A percentile compares a stretch with the other conserved stretches of the same genome.
Conservation (phyloP, 2,113 vertebrate species). For the Lontra canadensis region DNA sequence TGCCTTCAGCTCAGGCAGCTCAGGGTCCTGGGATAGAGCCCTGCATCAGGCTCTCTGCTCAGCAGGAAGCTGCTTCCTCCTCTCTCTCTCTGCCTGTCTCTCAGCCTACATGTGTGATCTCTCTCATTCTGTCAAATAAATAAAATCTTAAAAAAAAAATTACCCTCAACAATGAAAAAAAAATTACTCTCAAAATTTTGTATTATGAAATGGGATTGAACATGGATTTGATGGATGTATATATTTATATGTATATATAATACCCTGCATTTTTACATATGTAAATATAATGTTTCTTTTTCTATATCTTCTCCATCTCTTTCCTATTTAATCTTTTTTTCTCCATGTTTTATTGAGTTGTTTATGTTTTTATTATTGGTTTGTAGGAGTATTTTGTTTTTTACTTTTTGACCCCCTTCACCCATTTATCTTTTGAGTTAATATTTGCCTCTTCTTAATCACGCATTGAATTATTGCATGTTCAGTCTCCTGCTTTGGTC, state of each 20-base stretch:
- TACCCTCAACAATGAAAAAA: background rate
- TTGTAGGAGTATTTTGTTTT: background rate
- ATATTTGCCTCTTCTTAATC: background rate
- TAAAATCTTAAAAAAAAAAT: background rate
- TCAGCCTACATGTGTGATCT: too few species aligned
- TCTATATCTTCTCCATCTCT: background rate
- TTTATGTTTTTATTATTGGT: background rate
- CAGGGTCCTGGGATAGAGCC: too few species aligned
- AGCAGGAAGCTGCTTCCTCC: too few species aligned
- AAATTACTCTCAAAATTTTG: background rate
- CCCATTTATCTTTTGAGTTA: background rate
- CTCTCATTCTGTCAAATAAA: too few species aligned
- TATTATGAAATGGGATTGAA: conserved; percentile 13
- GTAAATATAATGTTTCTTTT: background rate
- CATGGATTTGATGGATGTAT: background rate
- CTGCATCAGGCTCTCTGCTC: too few species aligned
- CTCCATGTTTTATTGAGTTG: background rate
- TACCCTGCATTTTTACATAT: background rate
- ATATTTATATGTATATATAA: background rate
- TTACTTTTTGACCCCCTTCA: background rate
- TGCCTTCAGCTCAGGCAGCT: too few species aligned
- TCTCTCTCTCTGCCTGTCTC: too few species aligned
- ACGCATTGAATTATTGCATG: background rate
- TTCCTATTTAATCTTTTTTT: background rate
- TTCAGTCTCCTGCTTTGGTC: background rate